Evolutionary conservation across 1,140 invertebrate genomes (phyloP), one percentile per base, ranked within the genome.

Genomic region (Brachionus sp.): DNA sequence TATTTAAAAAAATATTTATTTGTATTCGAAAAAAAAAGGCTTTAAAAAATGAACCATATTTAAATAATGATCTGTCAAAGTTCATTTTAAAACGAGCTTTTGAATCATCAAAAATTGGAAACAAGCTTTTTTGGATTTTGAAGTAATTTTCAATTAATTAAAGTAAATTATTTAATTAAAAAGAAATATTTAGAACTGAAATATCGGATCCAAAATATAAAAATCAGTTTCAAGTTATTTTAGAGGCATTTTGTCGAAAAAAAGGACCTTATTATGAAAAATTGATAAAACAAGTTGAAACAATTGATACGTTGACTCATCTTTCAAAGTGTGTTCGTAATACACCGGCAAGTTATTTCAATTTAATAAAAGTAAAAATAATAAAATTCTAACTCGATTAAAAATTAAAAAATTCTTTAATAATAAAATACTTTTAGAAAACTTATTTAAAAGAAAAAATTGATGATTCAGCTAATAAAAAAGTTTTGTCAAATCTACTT

Each of bases 191-290:
- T 62, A 90, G 91, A 83, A 88, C 91, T 9, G 91, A 92, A 85
- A 87, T 90, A 85, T 85, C 89, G 77, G 86, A 90, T 66, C 86
- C 86, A 57, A 86, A 86, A 6, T 86, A 87, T 19, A 84, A 87
- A 23, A 91, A 95, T 33, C 91, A 94, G 25, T 97, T 97, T 89
- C 94, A 94, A 4, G 89, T 98, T 46, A 92, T 99, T 84, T 89
- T 99, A 62, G 97, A 99, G 90, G 95, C 95, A 0, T 98, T 96
- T 89, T 96, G 95, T 86, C 92, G 96, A 85, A 96, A 96, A 50
- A 93, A 95, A 86, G 89, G 90, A 37, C 93, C 93, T 94, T 95
- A 87, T 92, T 98, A 86, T 91, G 92, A 86, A 91, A 91, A 46
- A 0, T 90, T 98, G 83, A 92, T 92, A 66, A 92, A 92, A 84